These are phyloP conservation scores for Sanderia malayensis DNA, from an alignment of 30 jellyfish, hydroid and myxozoan genomes.

Conservation along the genomic window DNA sequence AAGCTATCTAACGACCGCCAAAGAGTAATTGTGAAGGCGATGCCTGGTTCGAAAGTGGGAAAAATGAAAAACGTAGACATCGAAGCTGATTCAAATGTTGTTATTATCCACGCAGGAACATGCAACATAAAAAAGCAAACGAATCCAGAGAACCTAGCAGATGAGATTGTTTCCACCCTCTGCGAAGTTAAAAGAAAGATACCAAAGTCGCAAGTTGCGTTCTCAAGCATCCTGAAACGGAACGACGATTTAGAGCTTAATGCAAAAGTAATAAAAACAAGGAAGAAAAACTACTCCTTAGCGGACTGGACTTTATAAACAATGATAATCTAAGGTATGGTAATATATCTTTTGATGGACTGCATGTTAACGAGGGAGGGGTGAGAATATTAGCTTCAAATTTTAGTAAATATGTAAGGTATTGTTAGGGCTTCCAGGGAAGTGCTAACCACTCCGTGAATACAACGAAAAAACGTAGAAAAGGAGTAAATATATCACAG, in stretches of 20 bases:
- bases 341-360: conserved; percentile 28
- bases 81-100: conserved; percentile 11
- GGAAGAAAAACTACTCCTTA: not conserved
- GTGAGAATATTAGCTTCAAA: conserved; percentile 19
- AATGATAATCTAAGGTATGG: conserved; percentile 25
- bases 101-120: conserved; percentile 25
- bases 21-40: conserved; percentile 12
- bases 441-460: conserved; percentile 5
- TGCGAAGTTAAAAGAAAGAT: not conserved
- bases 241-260: conserved; percentile 30
- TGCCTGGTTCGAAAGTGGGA: conserved; percentile 27
- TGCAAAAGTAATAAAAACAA: conserved; percentile 13
- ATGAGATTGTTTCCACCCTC: conserved; percentile 16
- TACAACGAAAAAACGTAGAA: conserved; percentile 13
- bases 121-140: conserved; percentile 19
- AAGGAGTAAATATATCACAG: conserved; percentile 19
- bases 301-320: conserved; percentile 25
- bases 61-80: conserved; percentile 8
- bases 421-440: conserved; percentile 45
- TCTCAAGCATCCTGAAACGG: conserved; percentile 1
- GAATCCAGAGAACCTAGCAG: conserved; percentile 31
- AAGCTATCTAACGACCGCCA: conserved; percentile 23
- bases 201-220: not conserved
- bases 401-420: conserved; percentile 11
- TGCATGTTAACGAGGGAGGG: conserved; percentile 32